Evolutionary conservation across 2,113 vertebrate species (phyloP), one percentile per base, ranked within the genome.

Genomic region (Hystrix cristata): DNA sequence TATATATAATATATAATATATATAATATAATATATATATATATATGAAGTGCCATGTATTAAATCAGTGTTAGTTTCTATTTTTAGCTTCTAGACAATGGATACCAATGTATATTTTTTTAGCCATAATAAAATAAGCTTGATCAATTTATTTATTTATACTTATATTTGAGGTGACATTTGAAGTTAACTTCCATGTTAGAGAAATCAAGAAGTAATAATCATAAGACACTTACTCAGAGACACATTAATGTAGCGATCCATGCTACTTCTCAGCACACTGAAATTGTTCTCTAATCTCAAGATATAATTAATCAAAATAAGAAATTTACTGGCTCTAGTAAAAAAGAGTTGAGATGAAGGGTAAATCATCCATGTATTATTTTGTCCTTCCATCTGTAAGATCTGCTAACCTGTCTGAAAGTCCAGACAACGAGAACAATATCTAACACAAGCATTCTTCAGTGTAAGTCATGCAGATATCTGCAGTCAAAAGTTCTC

Each of bases 221-320:
- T 72, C 43, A 53, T 82, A 89, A 93, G 1, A 31, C 85, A n/a
- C 83, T 92, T 91, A 67, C 1, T 15, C 14, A 76, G 1, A 2
- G 31, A 55, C 15, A 78, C 51, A 43, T 82, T 79, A 51, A 80
- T 48, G 5, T 62, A 67, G 12, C 67, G 65, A 87, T 60, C 12
- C 31, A 88, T 55, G 21, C 15, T 83, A 15, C 27, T 86, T 81
- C 23, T 29, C 15, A 87, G 25, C 21, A 46, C n/a, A 55, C 29
- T 72, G 23, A 94, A 92, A 82, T 48, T 93, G 29, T 86, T 84
- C 38, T 71, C 51, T 84, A 13, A 31, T 48, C 23, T 76, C 79
- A 83, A 65, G n/a, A 96, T 23, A 82, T 19, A 92, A 90, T 88
- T 59, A 23, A 62, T 88, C 65, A 95, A 93, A 90, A 79, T 65